Conservation (phyloP, 2,797 vertebrate species). For the Phrynocephalus forsythii region DNA sequence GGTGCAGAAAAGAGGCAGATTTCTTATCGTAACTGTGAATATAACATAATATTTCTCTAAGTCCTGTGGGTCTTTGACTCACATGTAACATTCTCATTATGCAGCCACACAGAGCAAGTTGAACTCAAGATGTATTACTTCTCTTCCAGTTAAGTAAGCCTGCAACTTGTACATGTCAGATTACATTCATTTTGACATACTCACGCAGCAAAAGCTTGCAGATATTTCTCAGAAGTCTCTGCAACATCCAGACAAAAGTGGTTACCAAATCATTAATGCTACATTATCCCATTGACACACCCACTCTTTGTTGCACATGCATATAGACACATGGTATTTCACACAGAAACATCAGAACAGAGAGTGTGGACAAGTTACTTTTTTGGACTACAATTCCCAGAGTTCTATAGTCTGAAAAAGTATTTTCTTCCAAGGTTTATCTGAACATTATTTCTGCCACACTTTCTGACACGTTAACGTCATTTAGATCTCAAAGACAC, state of each 20-base stretch:
- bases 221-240: neutral
- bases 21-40: neutral
- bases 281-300: neutral
- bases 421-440: too few relatives aligned
- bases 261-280: neutral
- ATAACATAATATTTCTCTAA: neutral
- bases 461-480: neutral
- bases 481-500: neutral
- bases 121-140: slow-evolving; percentile 9
- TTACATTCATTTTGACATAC: slow-evolving; percentile 23
- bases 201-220: neutral
- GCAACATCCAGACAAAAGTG: neutral
- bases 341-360: neutral
- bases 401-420: too few relatives aligned
- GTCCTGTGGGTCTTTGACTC: neutral
- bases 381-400: too few relatives aligned
- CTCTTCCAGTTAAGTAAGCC: slow-evolving; percentile 18
- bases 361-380: neutral
- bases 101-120: slow-evolving; percentile 1
- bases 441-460: neutral
- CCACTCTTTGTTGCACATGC: neutral
- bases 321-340: neutral
- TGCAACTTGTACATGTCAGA: slow-evolving; percentile 30
- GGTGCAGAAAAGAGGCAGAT: neutral
- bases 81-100: neutral